Percentiles rank a stretch among this genome's conserved stretches.
These are phyloP conservation scores for Sebastes taczanowskii DNA, from an alignment of 2,797 vertebrate genomes.

Conservation along the genomic window DNA sequence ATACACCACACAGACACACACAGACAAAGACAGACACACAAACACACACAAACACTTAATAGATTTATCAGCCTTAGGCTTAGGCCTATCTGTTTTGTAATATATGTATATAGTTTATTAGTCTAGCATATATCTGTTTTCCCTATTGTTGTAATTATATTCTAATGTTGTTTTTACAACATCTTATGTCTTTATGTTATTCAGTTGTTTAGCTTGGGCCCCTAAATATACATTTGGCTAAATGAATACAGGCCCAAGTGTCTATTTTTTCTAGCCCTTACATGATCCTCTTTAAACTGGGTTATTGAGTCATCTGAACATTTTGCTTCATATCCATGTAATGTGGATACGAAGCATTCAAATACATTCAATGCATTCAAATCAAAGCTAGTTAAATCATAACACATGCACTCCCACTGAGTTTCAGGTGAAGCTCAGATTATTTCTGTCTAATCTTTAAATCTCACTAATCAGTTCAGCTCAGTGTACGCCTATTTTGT, in stretches of 20 bases:
- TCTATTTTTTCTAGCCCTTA: not conserved
- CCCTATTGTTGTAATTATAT: not conserved
- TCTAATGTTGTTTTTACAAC: not conserved
- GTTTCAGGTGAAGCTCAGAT: not conserved
- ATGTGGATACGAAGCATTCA: not conserved
- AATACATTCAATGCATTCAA: not conserved
- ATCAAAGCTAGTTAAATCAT: not conserved
- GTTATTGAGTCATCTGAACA: not conserved
- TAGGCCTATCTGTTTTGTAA: not conserved
- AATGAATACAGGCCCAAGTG: not conserved
- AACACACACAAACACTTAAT: not conserved
- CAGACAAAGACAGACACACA: too few relatives aligned
- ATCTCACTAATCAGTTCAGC: conserved; percentile 17
- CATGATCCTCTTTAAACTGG: not conserved
- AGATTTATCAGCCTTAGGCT: not conserved
- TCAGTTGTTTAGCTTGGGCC: not conserved
- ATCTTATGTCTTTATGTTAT: not conserved
- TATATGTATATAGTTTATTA: not conserved
- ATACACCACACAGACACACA: too few relatives aligned
- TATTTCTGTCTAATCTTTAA: conserved; percentile 6
- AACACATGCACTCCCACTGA: not conserved
- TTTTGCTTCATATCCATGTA: not conserved
- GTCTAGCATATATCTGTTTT: not conserved
- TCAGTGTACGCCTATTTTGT: not conserved
- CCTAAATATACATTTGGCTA: not conserved